Conservation (phyloP, 1,140 invertebrate genomes). For the Coelopa frigida region DNA sequence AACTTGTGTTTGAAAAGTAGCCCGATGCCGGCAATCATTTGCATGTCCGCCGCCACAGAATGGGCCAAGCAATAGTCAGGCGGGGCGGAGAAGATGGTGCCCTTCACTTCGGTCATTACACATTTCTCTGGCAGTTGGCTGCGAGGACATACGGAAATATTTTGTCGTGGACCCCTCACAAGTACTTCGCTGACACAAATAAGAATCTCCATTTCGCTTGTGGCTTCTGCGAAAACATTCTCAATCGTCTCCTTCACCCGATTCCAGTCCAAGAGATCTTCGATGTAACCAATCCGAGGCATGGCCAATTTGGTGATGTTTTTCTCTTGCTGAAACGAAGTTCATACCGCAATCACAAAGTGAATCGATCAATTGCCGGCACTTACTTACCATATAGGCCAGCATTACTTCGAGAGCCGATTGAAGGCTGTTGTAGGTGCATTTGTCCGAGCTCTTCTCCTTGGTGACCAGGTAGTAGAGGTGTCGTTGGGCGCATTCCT, state of each 20-base stretch:
- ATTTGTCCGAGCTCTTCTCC: slow-evolving; percentile 41
- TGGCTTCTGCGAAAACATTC: too few species aligned
- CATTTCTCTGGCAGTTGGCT: too few species aligned
- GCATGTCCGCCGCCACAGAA: slow-evolving; percentile 51
- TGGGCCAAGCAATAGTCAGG: slow-evolving; percentile 54
- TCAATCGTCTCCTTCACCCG: too few species aligned
- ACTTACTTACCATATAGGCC: slow-evolving; percentile 37
- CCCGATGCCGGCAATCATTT: slow-evolving; percentile 58
- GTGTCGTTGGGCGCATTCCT: slow-evolving; percentile 46
- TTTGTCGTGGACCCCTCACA: too few species aligned
- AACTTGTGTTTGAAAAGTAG: slow-evolving; percentile 25
- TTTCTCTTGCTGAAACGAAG: slow-evolving; percentile 26
- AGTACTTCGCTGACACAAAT: too few species aligned
- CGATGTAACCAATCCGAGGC: too few species aligned
- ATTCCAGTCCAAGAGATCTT: too few species aligned
- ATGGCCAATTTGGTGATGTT: slow-evolving; percentile 50
- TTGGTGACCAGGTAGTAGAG: slow-evolving; percentile 55
- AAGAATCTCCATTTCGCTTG: too few species aligned
- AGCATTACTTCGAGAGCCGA: slow-evolving; percentile 42
- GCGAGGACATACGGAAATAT: too few species aligned
- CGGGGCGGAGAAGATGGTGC: too few species aligned
- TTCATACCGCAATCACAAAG: background rate
- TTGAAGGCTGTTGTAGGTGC: slow-evolving; percentile 44
- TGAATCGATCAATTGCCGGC: too few species aligned
- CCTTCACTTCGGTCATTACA: too few species aligned